Evolutionary conservation across 2,113 vertebrate species (phyloP).

Genomic region (Macaca mulatta): DNA sequence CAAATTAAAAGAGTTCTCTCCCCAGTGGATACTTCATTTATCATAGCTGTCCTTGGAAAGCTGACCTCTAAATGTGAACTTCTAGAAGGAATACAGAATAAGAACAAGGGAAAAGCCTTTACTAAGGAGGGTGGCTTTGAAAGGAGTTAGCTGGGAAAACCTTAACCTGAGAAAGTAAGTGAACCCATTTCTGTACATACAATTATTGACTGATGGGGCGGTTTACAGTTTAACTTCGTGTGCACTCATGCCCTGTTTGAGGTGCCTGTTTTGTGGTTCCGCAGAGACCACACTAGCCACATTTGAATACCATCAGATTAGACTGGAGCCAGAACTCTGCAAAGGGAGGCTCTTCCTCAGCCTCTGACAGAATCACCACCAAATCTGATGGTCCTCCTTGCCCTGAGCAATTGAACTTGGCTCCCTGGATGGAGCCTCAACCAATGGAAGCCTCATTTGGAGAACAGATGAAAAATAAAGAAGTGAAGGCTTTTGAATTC

Average conservation of each 20-base stretch:
- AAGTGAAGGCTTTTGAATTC: neutral
- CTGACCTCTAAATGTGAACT: neutral
- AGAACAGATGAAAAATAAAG: neutral
- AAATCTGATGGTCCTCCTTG: neutral
- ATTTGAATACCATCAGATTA: neutral
- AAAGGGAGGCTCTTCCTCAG: neutral
- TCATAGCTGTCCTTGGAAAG: neutral
- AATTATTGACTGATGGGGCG: neutral
- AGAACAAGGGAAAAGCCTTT: neutral
- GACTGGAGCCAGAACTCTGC: neutral
- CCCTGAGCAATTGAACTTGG: no score
- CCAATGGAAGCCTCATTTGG: neutral
- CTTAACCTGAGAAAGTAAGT: neutral
- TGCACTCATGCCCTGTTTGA: neutral
- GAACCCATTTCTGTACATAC: neutral
- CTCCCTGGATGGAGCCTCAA: accelerated
- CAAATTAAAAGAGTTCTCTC: neutral
- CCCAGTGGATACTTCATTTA: neutral
- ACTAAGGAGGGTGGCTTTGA: neutral
- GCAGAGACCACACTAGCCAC: neutral
- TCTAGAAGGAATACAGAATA: neutral
- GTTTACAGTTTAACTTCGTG: neutral
- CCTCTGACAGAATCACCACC: neutral
- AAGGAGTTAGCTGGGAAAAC: neutral
- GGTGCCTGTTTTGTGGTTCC: neutral